Conservation (phyloP, 2,888 invertebrate genomes). For the Chymomyza fuscimana region DNA sequence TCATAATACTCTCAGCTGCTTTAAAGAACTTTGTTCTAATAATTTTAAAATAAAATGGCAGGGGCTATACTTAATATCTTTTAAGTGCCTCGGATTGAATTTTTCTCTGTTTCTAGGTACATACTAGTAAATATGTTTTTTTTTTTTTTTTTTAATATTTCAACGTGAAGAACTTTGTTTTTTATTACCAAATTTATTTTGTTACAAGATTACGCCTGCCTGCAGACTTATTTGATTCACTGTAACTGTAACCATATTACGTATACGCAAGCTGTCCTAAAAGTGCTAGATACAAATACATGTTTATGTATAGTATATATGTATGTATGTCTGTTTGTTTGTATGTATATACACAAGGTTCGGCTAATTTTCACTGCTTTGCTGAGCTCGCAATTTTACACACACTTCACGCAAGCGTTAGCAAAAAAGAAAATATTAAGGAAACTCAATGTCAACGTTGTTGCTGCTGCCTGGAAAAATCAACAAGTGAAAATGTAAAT, state of each 20-base stretch:
- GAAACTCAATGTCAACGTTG: background rate
- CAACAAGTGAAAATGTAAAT: constrained; percentile 76
- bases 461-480: constrained; percentile 44
- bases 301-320: background rate
- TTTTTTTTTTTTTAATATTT: no score
- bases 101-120: no score
- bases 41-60: no score
- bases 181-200: no score
- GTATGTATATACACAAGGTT: background rate
- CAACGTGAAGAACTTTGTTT: no score
- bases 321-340: background rate
- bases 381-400: constrained; percentile 8
- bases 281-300: background rate
- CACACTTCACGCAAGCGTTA: constrained; percentile 24
- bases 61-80: no score
- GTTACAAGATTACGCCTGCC: background rate
- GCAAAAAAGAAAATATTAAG: constrained; percentile 25
- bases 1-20: no score
- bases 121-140: no score
- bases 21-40: no score
- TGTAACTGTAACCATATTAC: background rate
- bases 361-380: constrained; percentile 4
- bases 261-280: background rate
- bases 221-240: background rate
- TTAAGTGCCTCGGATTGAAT: no score